Base-by-base conservation (phyloP, 2,797 vertebrate genomes). In the Luscinia luscinia region DNA sequence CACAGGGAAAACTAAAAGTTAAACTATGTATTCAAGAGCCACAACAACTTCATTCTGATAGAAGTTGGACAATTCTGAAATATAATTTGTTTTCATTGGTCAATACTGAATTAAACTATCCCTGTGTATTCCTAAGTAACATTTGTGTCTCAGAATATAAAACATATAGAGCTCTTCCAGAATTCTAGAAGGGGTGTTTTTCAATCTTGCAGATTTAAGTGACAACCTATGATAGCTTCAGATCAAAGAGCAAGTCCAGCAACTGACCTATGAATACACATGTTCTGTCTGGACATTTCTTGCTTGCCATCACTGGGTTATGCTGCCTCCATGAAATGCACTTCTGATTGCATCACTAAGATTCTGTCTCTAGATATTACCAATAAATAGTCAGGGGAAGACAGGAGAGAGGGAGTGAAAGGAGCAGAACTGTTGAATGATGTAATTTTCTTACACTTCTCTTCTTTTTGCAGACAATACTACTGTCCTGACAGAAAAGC, bases 401-500 rank as follows among this genome's bases (percentile, higher is more conserved):
- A 83, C 15, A n/a, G 19, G 10, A 7, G 4, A 74, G 34, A 52
- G 6, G 16, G 8, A 41, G 21, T 1, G 0, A 58, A 57, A 46
- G 38, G 24, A 68, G 36, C 26, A 75, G 26, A 64, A 64, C 17
- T 16, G 14, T 38, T 88, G 36, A 91, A 68, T 21, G 9, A 59
- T 58, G 46, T 20, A 6, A 11, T 93, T 80, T 79, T 68, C 62
- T 89, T 58, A 30, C 8, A 36, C 12, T 34, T 52, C 6, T 73
- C 67, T 87, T 93, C 57, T 55, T 80, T 90, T 94, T 95, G 70
- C 97, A 98, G 98, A 91, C 12, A 46, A 88, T 79, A 45, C 61
- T 38, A 61, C 91, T 38, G 84, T 93, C 40, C 78, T 98, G 89
- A 97, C 97, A 0, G 98, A 99, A 8, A 92, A 96, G 17, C 99